These are phyloP conservation scores for Tamandua tetradactyla DNA, from an alignment of 2,797 vertebrate genomes.

Conservation along the genomic window DNA sequence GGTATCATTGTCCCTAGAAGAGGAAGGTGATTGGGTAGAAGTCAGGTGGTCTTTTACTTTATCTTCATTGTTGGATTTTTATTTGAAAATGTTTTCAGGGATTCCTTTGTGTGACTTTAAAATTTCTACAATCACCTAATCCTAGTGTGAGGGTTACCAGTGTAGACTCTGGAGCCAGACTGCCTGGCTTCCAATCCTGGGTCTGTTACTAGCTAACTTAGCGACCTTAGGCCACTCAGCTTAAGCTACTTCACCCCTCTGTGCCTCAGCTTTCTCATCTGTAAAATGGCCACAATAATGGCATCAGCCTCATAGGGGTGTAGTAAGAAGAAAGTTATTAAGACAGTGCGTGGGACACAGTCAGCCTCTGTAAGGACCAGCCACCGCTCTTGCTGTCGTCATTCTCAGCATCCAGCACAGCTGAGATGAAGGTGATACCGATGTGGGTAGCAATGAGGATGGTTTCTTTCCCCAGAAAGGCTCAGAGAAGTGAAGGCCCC, in stretches of 20 bases:
- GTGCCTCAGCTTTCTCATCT: not conserved
- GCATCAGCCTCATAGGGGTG: fast-evolving
- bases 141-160: not conserved
- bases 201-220: not conserved
- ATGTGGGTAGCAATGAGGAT: fast-evolving
- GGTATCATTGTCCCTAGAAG: not conserved
- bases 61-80: not conserved
- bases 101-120: not conserved
- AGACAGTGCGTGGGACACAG: not conserved
- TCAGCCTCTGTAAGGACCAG: fast-evolving
- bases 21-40: not conserved
- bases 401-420: not conserved
- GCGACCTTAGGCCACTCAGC: not conserved
- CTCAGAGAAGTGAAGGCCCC: not conserved
- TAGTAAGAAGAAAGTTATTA: not conserved
- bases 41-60: not conserved
- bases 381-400: too few relatives aligned
- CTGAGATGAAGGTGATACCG: not conserved
- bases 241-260: not conserved
- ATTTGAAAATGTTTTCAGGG: not conserved
- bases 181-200: not conserved
- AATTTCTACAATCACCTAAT: fast-evolving
- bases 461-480: not conserved
- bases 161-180: not conserved
- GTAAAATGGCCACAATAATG: not conserved